Evolutionary conservation across 2,113 vertebrate species (phyloP).

Genomic region (Tachysurus fulvidraco): DNA sequence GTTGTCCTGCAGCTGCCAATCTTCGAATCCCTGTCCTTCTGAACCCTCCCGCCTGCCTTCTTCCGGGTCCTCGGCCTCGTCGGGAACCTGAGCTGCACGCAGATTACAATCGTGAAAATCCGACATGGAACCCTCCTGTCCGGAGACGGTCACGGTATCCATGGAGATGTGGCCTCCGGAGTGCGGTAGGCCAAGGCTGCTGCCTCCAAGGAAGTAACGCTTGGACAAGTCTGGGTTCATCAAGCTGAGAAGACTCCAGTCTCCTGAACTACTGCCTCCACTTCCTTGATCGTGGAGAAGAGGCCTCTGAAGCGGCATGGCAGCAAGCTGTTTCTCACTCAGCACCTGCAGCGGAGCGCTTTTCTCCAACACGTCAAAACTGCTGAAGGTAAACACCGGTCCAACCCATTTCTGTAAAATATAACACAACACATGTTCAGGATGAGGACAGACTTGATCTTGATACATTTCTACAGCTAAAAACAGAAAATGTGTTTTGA

Average conservation of each 20-base stretch:
- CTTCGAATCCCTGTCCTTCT: slow-evolving; percentile 20
- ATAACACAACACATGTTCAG: neutral
- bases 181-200: slow-evolving; percentile 59
- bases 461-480: neutral
- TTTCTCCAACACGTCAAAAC: slow-evolving; percentile 62
- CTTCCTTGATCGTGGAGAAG: slow-evolving; percentile 39
- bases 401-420: slow-evolving; percentile 73
- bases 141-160: slow-evolving; percentile 80
- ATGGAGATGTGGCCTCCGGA: slow-evolving; percentile 81
- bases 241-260: slow-evolving; percentile 27
- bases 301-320: slow-evolving; percentile 27
- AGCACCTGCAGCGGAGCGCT: slow-evolving; percentile 55
- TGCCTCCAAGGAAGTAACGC: slow-evolving; percentile 49
- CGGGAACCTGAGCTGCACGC: slow-evolving; percentile 21
- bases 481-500: neutral
- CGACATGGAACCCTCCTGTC: slow-evolving; percentile 61
- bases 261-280: slow-evolving; percentile 27
- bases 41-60: slow-evolving; percentile 29
- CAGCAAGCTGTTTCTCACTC: slow-evolving; percentile 36
- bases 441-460: neutral
- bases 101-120: slow-evolving; percentile 41
- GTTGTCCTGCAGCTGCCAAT: slow-evolving; percentile 65
- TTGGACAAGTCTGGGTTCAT: slow-evolving; percentile 29
- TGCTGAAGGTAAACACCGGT: slow-evolving; percentile 63
- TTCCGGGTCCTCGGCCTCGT: slow-evolving; percentile 54